phyloP scores from a whole-genome alignment of 2,888 invertebrate genomes.

The Luperina testacea region DNA sequence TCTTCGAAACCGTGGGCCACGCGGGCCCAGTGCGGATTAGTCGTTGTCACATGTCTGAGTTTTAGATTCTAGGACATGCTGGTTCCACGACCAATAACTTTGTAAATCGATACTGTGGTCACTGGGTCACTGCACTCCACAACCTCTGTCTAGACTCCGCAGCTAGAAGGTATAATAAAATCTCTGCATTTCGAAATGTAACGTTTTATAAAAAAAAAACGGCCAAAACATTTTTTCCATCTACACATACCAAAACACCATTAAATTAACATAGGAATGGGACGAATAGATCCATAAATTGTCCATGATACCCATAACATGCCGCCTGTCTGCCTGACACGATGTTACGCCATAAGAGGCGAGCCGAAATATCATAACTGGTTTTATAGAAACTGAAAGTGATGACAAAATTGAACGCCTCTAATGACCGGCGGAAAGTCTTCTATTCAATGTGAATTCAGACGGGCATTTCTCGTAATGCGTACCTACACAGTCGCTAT shows the following conservation, averaged over 20 bases:
- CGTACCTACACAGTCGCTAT: background rate
- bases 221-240: constrained; percentile 3
- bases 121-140: background rate
- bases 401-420: constrained; percentile 34
- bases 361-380: constrained; percentile 37
- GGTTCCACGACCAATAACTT: background rate
- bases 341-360: constrained; percentile 54
- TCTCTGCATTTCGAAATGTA: background rate
- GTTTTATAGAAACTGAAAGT: constrained; percentile 60
- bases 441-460: background rate
- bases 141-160: background rate
- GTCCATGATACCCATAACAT: constrained; percentile 20
- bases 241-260: constrained; percentile 45
- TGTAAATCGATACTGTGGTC: background rate
- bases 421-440: background rate
- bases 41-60: too few species aligned
- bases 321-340: constrained; percentile 38
- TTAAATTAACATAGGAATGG: constrained; percentile 59
- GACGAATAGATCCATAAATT: constrained; percentile 49
- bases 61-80: background rate
- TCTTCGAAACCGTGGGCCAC: background rate
- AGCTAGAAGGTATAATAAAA: background rate
- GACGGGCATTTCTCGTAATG: background rate
- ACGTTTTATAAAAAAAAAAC: constrained; percentile 23
- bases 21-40: background rate